Conservation (phyloP, 2,797 vertebrate species). For the Myotis myotis region DNA sequence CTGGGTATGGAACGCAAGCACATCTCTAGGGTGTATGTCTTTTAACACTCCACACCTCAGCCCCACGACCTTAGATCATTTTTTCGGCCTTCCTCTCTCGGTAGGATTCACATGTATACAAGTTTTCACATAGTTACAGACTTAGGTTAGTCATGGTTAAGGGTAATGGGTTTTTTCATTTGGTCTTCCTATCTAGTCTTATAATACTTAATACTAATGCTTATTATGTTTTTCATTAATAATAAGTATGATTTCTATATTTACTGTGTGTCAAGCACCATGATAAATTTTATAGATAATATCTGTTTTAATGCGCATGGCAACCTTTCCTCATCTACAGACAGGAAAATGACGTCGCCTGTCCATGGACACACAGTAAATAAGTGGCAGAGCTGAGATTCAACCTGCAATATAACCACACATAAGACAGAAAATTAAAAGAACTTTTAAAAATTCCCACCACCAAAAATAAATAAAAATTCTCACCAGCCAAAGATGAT, state of each 20-base stretch:
- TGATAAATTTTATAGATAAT: not conserved
- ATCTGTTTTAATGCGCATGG: not conserved
- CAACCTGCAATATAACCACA: not conserved
- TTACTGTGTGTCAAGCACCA: not conserved
- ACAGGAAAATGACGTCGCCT: not conserved
- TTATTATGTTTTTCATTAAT: slow-evolving; percentile 22
- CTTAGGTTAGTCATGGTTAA: not conserved
- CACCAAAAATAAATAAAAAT: not conserved
- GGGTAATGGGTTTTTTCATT: not conserved
- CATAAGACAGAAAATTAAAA: slow-evolving; percentile 18
- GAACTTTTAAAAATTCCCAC: not conserved
- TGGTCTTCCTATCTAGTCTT: not conserved
- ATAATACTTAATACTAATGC: not conserved
- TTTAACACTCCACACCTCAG: not conserved
- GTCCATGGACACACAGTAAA: not conserved
- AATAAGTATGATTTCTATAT: not conserved
- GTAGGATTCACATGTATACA: accelerated
- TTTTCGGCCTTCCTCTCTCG: not conserved
- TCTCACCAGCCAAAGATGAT: not conserved
- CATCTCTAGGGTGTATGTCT: not conserved
- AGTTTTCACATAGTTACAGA: not conserved
- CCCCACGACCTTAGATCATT: not conserved
- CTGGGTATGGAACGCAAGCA: not conserved
- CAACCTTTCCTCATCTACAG: not conserved
- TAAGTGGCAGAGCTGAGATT: not conserved